Evolutionary conservation across 2,113 vertebrate genomes (phyloP).

Genomic region (Oncorhynchus clarkii): DNA sequence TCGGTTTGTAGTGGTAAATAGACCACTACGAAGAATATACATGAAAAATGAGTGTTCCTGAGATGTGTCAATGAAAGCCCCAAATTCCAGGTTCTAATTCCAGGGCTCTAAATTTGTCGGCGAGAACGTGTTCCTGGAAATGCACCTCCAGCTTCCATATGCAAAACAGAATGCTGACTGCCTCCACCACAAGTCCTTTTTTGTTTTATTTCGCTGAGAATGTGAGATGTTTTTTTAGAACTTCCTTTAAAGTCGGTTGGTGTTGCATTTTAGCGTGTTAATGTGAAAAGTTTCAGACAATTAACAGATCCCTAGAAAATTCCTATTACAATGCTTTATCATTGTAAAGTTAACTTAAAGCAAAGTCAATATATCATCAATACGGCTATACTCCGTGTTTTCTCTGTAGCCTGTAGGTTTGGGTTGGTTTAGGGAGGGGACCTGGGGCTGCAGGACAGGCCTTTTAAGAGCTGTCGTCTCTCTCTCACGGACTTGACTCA

Average conservation of each 20-base stretch:
- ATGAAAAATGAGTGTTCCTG: neutral
- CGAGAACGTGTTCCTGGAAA: neutral
- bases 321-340: too few relatives aligned
- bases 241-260: neutral
- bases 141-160: neutral
- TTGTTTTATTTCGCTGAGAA: neutral
- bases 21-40: too few relatives aligned
- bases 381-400: too few relatives aligned
- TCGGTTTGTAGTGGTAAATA: too few relatives aligned
- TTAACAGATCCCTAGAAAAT: neutral
- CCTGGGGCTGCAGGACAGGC: neutral
- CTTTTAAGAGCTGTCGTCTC: slow-evolving; percentile 70
- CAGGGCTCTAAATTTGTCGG: neutral
- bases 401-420: too few relatives aligned
- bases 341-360: neutral
- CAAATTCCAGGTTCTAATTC: neutral
- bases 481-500: slow-evolving; percentile 89
- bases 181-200: neutral
- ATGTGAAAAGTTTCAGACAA: neutral
- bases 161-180: neutral
- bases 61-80: neutral
- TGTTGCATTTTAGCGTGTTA: neutral
- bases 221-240: neutral
- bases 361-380: neutral
- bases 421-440: neutral